These are phyloP conservation scores for Zeus faber DNA, from an alignment of 2,113 vertebrate species.

Conservation along the genomic window DNA sequence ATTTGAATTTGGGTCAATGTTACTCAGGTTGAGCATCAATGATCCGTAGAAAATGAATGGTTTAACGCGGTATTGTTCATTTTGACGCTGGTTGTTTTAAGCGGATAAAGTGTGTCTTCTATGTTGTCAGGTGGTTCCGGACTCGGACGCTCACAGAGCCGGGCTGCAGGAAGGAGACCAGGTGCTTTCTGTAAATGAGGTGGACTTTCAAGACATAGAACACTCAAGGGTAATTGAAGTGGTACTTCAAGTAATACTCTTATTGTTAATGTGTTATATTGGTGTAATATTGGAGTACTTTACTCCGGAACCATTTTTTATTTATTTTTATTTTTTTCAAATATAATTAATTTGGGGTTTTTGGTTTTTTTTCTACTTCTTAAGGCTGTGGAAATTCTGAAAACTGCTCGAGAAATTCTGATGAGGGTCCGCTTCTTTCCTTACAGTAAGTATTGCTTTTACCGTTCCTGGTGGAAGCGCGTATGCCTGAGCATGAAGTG, in stretches of 20 bases:
- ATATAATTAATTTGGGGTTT: background rate
- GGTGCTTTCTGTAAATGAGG: constrained; percentile 94
- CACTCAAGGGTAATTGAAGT: constrained; percentile 86
- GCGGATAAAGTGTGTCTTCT: background rate
- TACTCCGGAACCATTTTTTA: background rate
- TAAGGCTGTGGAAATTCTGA: constrained; percentile 96
- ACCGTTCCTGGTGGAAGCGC: no score
- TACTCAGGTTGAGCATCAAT: no score
- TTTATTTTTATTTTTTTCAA: background rate
- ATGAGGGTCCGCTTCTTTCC: constrained; percentile 98
- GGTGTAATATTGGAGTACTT: background rate
- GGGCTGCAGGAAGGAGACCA: constrained; percentile 97
- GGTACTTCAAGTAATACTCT: no score
- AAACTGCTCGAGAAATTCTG: constrained; percentile 92
- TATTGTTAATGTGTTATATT: no score
- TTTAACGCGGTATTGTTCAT: no score
- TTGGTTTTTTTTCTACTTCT: constrained; percentile 10
- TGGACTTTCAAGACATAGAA: constrained; percentile 98
- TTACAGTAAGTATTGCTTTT: constrained; percentile 84
- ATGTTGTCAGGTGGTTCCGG: constrained; percentile 86
- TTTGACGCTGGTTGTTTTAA: no score
- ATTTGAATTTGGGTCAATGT: no score
- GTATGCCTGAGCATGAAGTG: no score
- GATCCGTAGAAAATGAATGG: no score
- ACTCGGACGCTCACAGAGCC: constrained; percentile 92